Evolutionary conservation across 2,113 vertebrate species (phyloP).

Genomic region (Phylloscopus whistleri): DNA sequence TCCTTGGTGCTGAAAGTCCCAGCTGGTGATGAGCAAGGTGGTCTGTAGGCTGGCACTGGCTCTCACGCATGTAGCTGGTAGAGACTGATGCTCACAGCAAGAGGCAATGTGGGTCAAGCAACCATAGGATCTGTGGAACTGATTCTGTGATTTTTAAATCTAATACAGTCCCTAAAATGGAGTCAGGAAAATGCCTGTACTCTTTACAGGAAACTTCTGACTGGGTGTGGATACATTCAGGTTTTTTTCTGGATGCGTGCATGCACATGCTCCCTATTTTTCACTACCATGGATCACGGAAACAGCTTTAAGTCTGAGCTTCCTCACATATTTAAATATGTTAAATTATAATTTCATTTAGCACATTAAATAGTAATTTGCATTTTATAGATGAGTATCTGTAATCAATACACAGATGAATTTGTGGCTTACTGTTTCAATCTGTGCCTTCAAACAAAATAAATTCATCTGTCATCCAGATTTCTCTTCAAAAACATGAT

Average conservation of each 20-base stretch:
- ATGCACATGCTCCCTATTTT: not conserved
- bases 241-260: not conserved
- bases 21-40: not conserved
- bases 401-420: not conserved
- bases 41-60: not conserved
- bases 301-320: not conserved
- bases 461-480: not conserved
- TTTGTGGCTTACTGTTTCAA: not conserved
- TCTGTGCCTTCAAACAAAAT: not conserved
- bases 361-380: not conserved
- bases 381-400: not conserved
- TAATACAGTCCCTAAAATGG: not conserved
- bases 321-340: not conserved
- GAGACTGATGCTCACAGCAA: not conserved
- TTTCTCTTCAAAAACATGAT: not conserved
- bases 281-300: not conserved
- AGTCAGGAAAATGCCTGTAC: not conserved
- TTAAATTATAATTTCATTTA: not conserved
- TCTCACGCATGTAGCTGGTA: not conserved
- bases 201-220: not conserved
- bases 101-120: not conserved
- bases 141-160: not conserved
- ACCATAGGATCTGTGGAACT: not conserved
- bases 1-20: not conserved
- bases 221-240: not conserved